A percentile compares a stretch with the other conserved stretches of the same genome.
phyloP scores from a whole-genome alignment of 2,888 invertebrate species.

The Melieria omissa region DNA sequence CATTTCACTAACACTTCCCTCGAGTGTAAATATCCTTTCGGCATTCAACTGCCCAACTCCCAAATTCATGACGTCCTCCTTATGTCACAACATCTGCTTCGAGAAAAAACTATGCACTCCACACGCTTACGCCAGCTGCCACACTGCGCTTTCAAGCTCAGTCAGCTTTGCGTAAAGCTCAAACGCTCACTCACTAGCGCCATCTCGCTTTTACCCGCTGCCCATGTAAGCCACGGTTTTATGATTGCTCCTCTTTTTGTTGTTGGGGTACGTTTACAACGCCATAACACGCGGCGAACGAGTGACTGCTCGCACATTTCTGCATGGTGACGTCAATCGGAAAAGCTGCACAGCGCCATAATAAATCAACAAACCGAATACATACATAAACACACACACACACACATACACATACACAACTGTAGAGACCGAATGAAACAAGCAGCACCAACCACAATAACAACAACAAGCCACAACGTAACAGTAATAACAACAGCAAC shows the following conservation, averaged over 20 bases:
- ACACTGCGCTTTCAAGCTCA: not conserved
- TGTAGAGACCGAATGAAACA: too few relatives aligned
- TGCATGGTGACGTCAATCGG: slow-evolving; percentile 62
- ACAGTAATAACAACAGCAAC: slow-evolving; percentile 31
- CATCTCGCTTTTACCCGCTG: not conserved
- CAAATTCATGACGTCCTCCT: slow-evolving; percentile 21
- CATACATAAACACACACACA: slow-evolving; percentile 27
- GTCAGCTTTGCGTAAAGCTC: not conserved
- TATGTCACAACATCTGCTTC: not conserved
- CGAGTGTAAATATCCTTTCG: too few relatives aligned
- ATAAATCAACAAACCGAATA: slow-evolving; percentile 46
- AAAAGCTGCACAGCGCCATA: slow-evolving; percentile 54
- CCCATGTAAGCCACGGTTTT: not conserved
- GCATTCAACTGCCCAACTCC: not conserved
- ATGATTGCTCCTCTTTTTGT: not conserved
- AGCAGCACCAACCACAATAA: slow-evolving; percentile 10
- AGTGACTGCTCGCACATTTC: slow-evolving; percentile 49
- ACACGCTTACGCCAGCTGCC: not conserved
- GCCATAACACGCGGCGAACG: slow-evolving; percentile 1
- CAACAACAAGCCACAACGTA: slow-evolving; percentile 14
- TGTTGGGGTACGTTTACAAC: too few relatives aligned
- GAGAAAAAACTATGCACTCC: not conserved
- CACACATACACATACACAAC: slow-evolving; percentile 1
- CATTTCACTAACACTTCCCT: too few relatives aligned
- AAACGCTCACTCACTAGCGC: not conserved